phyloP scores from a whole-genome alignment of 23 tunicate genomes.

The Corella eumyota region DNA sequence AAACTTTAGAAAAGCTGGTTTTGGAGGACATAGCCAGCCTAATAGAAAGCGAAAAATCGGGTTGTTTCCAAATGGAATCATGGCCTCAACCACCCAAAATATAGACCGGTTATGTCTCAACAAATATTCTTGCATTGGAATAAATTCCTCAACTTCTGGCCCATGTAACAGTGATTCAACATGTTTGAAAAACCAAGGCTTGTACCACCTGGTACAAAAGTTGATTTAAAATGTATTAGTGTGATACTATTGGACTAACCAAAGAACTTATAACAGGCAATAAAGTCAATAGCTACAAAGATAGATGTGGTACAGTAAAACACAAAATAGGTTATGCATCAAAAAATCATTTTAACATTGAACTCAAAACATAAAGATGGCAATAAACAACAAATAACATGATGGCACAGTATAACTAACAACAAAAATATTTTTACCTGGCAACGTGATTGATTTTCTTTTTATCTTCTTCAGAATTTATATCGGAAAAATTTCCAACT shows the following conservation, averaged over 20 bases:
- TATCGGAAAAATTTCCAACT: constrained; percentile 77
- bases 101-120: constrained; percentile 71
- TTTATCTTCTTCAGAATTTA: constrained; percentile 5
- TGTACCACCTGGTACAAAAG: constrained; percentile 52
- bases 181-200: constrained; percentile 86
- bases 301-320: no score
- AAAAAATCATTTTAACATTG: no score
- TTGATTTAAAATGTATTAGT: no score
- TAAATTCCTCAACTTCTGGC: constrained; percentile 42
- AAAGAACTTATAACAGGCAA: no score
- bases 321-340: no score
- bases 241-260: no score
- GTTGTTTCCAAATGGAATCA: constrained; percentile 82
- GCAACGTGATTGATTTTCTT: constrained; percentile 49
- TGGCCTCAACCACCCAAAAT: constrained; percentile 72
- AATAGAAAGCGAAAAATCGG: constrained; percentile 46
- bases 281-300: no score
- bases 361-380: no score
- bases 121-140: constrained; percentile 58
- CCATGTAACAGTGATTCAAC: constrained; percentile 30
- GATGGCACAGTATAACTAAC: neutral
- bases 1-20: constrained; percentile 73
- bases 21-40: constrained; percentile 84
- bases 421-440: constrained; percentile 12
- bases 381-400: neutral